Percentiles rank a stretch among this genome's conserved stretches.
Conservation (phyloP, 1,140 invertebrate species). For the Drosophila malerkotliana region DNA sequence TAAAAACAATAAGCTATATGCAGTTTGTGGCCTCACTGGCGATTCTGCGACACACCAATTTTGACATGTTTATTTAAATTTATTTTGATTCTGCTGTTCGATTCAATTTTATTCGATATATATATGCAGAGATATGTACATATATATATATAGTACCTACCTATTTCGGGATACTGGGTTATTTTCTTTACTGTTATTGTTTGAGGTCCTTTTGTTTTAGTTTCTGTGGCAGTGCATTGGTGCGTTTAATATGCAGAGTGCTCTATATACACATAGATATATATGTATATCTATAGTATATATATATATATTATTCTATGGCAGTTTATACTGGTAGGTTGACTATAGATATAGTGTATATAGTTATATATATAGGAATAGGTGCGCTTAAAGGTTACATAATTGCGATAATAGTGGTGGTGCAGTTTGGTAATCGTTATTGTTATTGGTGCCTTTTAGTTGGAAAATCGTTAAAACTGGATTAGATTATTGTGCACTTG, state of each 20-base stretch:
- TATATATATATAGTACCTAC: conserved; percentile 1
- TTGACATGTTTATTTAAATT: conserved; percentile 50
- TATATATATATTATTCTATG: conserved; percentile 44
- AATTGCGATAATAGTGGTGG: conserved; percentile 50
- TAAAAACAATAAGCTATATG: conserved; percentile 61
- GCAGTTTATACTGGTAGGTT: conserved; percentile 39
- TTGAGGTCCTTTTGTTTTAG: conserved; percentile 30
- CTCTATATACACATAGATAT: conserved; percentile 44
- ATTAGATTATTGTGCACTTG: conserved; percentile 59
- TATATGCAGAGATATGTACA: conserved; percentile 2
- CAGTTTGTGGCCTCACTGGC: conserved; percentile 18
- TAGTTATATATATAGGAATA: conserved; percentile 25
- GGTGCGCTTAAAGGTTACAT: conserved; percentile 57
- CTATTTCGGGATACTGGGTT: conserved; percentile 1
- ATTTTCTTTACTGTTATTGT: conserved; percentile 31
- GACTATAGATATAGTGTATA: conserved; percentile 18
- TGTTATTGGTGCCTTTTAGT: conserved; percentile 47
- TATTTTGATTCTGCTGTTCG: conserved; percentile 37
- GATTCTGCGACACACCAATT: conserved; percentile 33
- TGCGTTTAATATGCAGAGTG: conserved; percentile 74
- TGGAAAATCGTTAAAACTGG: conserved; percentile 46
- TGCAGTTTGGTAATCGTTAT: conserved; percentile 52
- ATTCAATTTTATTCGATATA: conserved; percentile 3
- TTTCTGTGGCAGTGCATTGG: conserved; percentile 55
- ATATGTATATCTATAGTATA: conserved; percentile 23